Percentiles rank a stretch among this genome's conserved stretches.
Evolutionary conservation across 2,797 vertebrate species (phyloP).

Genomic region (Pelodytes ibericus): DNA sequence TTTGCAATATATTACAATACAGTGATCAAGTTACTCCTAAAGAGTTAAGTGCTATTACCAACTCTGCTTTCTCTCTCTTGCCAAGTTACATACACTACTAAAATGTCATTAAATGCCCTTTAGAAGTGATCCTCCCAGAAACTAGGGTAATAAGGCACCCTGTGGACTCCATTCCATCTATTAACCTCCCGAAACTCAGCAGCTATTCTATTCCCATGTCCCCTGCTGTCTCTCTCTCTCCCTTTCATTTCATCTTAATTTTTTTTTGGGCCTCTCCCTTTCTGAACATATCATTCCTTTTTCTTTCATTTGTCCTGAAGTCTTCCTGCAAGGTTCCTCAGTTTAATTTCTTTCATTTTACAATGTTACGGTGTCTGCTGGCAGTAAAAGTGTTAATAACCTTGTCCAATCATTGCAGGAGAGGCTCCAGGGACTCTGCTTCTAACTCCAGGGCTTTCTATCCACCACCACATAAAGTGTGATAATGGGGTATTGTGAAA

Average conservation of each 20-base stretch:
- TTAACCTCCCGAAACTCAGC: conserved; percentile 50
- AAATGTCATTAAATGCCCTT: conserved; percentile 52
- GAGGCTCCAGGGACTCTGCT: background rate
- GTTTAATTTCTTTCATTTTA: background rate
- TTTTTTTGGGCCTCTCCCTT: conserved; percentile 29
- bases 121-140: conserved; percentile 50
- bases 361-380: background rate
- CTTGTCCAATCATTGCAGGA: background rate
- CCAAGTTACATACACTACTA: background rate
- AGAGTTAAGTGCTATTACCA: too few species aligned
- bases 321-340: conserved; percentile 29
- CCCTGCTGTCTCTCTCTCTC: conserved; percentile 46
- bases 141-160: conserved; percentile 54
- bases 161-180: conserved; percentile 48
- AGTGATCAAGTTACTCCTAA: too few species aligned
- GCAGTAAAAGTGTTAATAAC: conserved; percentile 1
- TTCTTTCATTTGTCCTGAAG: conserved; percentile 22
- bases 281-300: conserved; percentile 25
- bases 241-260: conserved; percentile 37
- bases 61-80: background rate
- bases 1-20: too few species aligned
- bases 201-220: conserved; percentile 37
- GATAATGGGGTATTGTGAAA: conserved; percentile 5
- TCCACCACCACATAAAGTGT: conserved; percentile 16
- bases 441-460: background rate